Conservation (phyloP, 2,888 invertebrate genomes). For the Belgica antarctica region DNA sequence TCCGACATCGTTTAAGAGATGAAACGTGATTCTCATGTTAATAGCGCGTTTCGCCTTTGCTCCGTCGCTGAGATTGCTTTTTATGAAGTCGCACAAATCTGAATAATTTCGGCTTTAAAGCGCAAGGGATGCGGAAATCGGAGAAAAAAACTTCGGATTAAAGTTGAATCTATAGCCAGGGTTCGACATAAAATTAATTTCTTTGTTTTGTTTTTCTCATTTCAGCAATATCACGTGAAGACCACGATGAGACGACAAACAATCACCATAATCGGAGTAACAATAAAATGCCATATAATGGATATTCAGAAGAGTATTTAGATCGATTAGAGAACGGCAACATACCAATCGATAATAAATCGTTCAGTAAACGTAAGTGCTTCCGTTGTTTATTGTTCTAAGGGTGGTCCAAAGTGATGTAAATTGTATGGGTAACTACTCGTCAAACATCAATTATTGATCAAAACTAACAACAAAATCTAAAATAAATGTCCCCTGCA, state of each 20-base stretch:
- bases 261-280: conserved; percentile 59
- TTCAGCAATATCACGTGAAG: conserved; percentile 90
- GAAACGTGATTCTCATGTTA: conserved; percentile 26
- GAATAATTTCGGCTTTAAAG: not conserved
- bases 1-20: conserved; percentile 12
- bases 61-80: conserved; percentile 12
- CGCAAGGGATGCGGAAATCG: not conserved
- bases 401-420: too few relatives aligned
- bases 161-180: not conserved
- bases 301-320: conserved; percentile 91
- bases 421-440: too few relatives aligned
- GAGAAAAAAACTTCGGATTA: conserved; percentile 3
- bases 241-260: conserved; percentile 66
- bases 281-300: conserved; percentile 85
- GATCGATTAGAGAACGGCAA: conserved; percentile 92
- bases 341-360: conserved; percentile 78
- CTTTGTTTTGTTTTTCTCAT: conserved; percentile 50
- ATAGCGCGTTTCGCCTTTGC: not conserved
- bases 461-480: not conserved
- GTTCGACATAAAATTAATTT: not conserved
- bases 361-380: conserved; percentile 59
- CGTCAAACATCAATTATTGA: not conserved
- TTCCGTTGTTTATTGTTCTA: not conserved
- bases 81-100: conserved; percentile 20
- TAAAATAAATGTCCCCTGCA: not conserved